phyloP scores from a whole-genome alignment of 2,888 invertebrate genomes.

The Noctua fimbriata region DNA sequence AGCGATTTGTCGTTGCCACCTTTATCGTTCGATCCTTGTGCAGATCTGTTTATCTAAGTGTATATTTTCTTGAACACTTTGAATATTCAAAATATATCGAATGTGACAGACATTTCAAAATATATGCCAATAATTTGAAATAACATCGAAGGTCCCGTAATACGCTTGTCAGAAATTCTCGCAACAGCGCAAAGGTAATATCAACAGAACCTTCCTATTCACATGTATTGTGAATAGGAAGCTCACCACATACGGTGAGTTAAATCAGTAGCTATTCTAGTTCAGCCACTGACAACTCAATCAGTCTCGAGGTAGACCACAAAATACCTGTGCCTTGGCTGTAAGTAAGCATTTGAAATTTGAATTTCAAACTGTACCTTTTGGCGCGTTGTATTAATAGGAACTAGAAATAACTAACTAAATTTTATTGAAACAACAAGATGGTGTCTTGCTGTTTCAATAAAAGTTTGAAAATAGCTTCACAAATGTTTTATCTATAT shows the following conservation, averaged over 20 bases:
- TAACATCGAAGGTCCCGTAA: constrained; percentile 22
- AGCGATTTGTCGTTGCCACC: constrained; percentile 19
- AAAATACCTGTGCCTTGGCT: constrained; percentile 1
- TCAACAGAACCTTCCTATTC: constrained; percentile 13
- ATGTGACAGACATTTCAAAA: background rate
- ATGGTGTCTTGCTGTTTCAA: background rate
- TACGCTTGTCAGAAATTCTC: constrained; percentile 7
- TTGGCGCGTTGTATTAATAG: background rate
- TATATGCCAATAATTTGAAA: background rate
- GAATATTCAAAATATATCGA: background rate
- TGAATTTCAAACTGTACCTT: constrained; percentile 16
- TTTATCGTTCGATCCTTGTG: constrained; percentile 15
- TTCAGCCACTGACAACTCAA: constrained; percentile 44
- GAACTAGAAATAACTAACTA: background rate
- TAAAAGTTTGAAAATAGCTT: background rate
- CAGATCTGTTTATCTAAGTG: background rate
- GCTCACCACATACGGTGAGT: constrained; percentile 31
- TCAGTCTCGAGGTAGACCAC: constrained; percentile 49
- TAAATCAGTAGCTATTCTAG: constrained; percentile 38
- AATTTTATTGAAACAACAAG: background rate
- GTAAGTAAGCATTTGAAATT: constrained; percentile 25
- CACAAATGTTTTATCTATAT: too few species aligned
- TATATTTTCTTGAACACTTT: background rate
- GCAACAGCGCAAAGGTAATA: constrained; percentile 7
- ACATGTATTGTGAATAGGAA: constrained; percentile 28